These are phyloP conservation scores for Barbus barbus DNA, from an alignment of 2,113 vertebrate species.

Conservation along the genomic window DNA sequence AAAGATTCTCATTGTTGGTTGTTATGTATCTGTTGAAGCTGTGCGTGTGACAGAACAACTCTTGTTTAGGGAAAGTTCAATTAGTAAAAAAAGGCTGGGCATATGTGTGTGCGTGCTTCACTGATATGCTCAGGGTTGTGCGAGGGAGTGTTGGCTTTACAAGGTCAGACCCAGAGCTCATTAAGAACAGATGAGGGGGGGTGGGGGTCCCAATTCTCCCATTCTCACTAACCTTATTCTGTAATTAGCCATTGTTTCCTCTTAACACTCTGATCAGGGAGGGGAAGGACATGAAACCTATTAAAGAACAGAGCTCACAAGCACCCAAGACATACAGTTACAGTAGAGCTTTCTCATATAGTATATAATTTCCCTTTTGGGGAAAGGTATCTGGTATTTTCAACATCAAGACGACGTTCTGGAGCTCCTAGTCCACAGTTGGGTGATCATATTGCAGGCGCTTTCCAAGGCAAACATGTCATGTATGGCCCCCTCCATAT, in stretches of 20 bases:
- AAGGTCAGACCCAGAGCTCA: constrained; percentile 69
- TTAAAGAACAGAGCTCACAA: constrained; percentile 55
- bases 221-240: constrained; percentile 67
- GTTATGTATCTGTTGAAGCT: not conserved
- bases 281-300: constrained; percentile 54
- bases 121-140: constrained; percentile 52
- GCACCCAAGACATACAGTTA: constrained; percentile 50
- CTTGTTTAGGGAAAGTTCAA: constrained; percentile 20
- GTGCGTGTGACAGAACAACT: not conserved
- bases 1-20: not conserved
- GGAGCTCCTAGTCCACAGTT: not conserved
- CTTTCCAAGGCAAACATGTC: constrained; percentile 7
- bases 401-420: not conserved
- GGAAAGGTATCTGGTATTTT: not conserved
- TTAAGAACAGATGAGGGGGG: constrained; percentile 58
- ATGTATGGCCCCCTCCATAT: not conserved
- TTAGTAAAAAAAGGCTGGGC: constrained; percentile 14
- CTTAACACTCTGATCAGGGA: constrained; percentile 60
- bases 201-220: constrained; percentile 60
- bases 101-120: constrained; percentile 40
- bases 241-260: constrained; percentile 69
- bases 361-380: not conserved
- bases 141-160: constrained; percentile 56
- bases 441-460: not conserved
- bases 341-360: constrained; percentile 9